Percentiles rank a stretch among this genome's conserved stretches.
Conservation (phyloP, 1,140 invertebrate genomes). For the Rhyacophila brunnea region DNA sequence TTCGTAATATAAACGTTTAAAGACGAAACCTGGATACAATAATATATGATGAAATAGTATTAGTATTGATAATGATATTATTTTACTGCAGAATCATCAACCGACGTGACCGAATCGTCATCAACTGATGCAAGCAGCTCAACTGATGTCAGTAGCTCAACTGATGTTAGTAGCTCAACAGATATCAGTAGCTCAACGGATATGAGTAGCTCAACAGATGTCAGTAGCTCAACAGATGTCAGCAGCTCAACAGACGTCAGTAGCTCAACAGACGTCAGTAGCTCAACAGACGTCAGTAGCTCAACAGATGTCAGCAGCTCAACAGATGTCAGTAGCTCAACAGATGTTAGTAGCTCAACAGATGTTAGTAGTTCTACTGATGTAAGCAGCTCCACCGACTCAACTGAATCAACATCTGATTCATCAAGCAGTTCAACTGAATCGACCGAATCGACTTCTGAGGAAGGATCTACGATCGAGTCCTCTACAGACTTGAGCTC, state of each 20-base stretch:
- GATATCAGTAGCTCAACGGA: slow-evolving; percentile 19
- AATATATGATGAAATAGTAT: too few species aligned
- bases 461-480: not conserved
- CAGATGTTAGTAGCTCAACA: slow-evolving; percentile 17
- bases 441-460: slow-evolving; percentile 13
- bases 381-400: slow-evolving; percentile 29
- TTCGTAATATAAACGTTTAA: too few species aligned
- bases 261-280: slow-evolving; percentile 1
- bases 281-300: slow-evolving; percentile 11
- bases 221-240: slow-evolving; percentile 10
- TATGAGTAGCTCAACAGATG: slow-evolving; percentile 27
- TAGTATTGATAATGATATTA: too few species aligned
- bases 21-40: too few species aligned
- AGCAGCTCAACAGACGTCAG: slow-evolving; percentile 30
- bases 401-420: slow-evolving; percentile 10
- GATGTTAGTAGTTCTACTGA: slow-evolving; percentile 20
- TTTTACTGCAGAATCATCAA: too few species aligned
- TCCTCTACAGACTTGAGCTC: slow-evolving; percentile 1
- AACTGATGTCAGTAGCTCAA: slow-evolving; percentile 28
- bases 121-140: slow-evolving; percentile 13
- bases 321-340: slow-evolving; percentile 36
- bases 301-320: slow-evolving; percentile 13
- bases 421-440: slow-evolving; percentile 31
- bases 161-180: slow-evolving; percentile 21
- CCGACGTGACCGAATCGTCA: slow-evolving; percentile 24